Percentiles rank a stretch among this genome's conserved stretches.
Conservation (phyloP, 2,888 invertebrate genomes). For the Diarsia mendica region DNA sequence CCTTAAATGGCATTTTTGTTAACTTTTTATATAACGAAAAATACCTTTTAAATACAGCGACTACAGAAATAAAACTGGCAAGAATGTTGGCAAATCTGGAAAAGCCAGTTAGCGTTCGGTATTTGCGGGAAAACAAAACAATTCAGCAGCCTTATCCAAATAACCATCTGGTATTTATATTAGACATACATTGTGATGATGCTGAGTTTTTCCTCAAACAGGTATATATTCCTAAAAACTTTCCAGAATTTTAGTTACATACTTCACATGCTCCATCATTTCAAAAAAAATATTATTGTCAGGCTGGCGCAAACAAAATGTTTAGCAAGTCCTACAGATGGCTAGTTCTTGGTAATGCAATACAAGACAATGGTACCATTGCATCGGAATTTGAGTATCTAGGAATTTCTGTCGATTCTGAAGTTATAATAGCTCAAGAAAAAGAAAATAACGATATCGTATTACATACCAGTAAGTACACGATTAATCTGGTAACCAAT, state of each 20-base stretch:
- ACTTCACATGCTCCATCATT: neutral
- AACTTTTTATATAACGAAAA: neutral
- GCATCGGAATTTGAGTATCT: conserved; percentile 63
- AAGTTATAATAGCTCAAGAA: conserved; percentile 73
- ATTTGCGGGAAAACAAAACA: conserved; percentile 56
- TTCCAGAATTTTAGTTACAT: neutral
- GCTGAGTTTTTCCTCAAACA: conserved; percentile 62
- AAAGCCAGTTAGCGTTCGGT: conserved; percentile 65
- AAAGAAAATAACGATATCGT: conserved; percentile 49
- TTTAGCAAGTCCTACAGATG: conserved; percentile 77
- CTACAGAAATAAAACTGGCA: conserved; percentile 65
- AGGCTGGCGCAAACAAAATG: conserved; percentile 70
- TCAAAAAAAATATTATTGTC: conserved; percentile 27
- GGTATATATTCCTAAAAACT: conserved; percentile 58
- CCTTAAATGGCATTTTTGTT: neutral
- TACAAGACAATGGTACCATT: conserved; percentile 42
- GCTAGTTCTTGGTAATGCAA: conserved; percentile 72
- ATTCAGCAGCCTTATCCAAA: conserved; percentile 21
- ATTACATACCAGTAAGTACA: conserved; percentile 72
- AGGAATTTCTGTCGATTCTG: conserved; percentile 76
- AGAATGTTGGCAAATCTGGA: conserved; percentile 55
- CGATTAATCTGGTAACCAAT: neutral
- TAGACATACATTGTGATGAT: conserved; percentile 64
- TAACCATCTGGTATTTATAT: conserved; percentile 49
- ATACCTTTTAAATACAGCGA: conserved; percentile 45